These are phyloP conservation scores for Nannobrachium achirus DNA, from an alignment of 2,113 vertebrate genomes.

Conservation along the genomic window DNA sequence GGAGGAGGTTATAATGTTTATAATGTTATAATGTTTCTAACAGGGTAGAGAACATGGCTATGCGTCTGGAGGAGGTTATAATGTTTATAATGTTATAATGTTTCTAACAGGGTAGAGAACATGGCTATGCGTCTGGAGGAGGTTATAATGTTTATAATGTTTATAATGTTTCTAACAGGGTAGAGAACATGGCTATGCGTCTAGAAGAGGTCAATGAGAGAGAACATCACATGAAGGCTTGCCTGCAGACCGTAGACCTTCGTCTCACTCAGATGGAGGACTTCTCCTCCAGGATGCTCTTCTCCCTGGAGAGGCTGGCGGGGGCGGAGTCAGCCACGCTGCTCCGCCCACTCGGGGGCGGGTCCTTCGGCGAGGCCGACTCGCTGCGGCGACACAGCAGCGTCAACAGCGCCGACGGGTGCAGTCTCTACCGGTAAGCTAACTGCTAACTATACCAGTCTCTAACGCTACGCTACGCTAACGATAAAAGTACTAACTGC, in stretches of 20 bases:
- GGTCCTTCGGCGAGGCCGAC: constrained; percentile 80
- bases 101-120: too few species aligned
- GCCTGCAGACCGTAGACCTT: constrained; percentile 94
- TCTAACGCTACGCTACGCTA: too few species aligned
- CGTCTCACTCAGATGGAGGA: constrained; percentile 93
- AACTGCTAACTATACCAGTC: constrained; percentile 8
- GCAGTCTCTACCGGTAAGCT: constrained; percentile 68
- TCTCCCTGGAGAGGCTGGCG: constrained; percentile 88
- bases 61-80: too few species aligned
- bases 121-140: too few species aligned
- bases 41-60: too few species aligned
- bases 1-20: too few species aligned
- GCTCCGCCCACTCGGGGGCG: constrained; percentile 74
- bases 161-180: constrained; percentile 76
- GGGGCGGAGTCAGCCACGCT: constrained; percentile 86
- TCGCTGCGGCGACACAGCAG: constrained; percentile 87
- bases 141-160: too few species aligned
- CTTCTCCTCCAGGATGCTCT: constrained; percentile 86
- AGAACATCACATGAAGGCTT: constrained; percentile 94
- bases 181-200: constrained; percentile 98
- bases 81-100: too few species aligned
- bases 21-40: too few species aligned
- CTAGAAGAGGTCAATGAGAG: constrained; percentile 96
- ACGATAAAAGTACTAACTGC: background rate
- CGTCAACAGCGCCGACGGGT: constrained; percentile 86